phyloP scores from a whole-genome alignment of 2,797 vertebrate genomes.

The Sciurus vulgaris region DNA sequence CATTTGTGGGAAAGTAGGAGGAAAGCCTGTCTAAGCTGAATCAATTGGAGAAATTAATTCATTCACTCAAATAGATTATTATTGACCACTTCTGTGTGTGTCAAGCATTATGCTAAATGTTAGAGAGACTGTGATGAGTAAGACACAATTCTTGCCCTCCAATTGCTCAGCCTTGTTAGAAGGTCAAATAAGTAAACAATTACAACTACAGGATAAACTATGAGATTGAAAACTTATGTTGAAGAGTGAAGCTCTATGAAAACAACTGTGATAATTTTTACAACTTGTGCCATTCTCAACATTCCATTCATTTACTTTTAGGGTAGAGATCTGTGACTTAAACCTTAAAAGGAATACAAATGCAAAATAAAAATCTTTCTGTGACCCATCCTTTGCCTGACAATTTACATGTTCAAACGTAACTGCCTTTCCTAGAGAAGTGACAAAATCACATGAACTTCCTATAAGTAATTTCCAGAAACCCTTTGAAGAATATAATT shows the following conservation, averaged over 20 bases:
- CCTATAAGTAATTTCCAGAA: constrained; percentile 42
- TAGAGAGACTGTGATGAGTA: not conserved
- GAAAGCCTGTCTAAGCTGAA: constrained; percentile 8
- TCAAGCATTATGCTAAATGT: constrained; percentile 36
- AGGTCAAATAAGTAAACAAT: constrained; percentile 47
- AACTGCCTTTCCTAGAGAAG: constrained; percentile 37
- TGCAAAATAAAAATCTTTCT: constrained; percentile 33
- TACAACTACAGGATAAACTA: not conserved
- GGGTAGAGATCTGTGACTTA: constrained; percentile 36
- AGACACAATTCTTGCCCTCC: constrained; percentile 8
- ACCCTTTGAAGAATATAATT: constrained; percentile 38
- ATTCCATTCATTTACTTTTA: constrained; percentile 47
- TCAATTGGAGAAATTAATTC: constrained; percentile 61
- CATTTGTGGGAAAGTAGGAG: constrained; percentile 35
- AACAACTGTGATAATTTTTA: constrained; percentile 11
- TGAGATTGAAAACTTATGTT: not conserved
- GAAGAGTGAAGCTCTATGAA: not conserved
- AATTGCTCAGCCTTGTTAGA: constrained; percentile 34
- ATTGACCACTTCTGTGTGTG: constrained; percentile 26
- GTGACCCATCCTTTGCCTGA: not conserved
- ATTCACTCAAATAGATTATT: constrained; percentile 55
- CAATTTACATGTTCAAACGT: constrained; percentile 49
- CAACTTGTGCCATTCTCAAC: constrained; percentile 38
- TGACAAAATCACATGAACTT: constrained; percentile 42
- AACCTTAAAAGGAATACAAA: constrained; percentile 34